These are phyloP conservation scores for Neodiprion virginianus DNA, from an alignment of 1,140 invertebrate genomes.

Conservation along the genomic window DNA sequence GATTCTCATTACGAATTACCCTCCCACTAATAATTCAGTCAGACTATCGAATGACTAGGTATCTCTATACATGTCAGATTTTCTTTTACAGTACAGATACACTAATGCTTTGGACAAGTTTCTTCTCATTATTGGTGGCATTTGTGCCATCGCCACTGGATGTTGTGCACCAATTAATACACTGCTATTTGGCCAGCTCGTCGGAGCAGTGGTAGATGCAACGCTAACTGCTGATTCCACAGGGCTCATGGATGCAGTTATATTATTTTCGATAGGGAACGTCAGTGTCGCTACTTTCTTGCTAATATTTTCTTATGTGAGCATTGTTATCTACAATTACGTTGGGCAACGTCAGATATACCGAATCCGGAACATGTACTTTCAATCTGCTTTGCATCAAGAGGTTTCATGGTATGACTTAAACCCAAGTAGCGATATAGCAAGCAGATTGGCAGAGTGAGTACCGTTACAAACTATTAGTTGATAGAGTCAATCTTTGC, in stretches of 20 bases:
- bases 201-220: constrained; percentile 60
- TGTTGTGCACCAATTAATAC: constrained; percentile 71
- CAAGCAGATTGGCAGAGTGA: constrained; percentile 84
- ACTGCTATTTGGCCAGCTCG: constrained; percentile 71
- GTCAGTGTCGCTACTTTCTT: constrained; percentile 65
- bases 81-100: constrained; percentile 66
- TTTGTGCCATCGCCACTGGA: constrained; percentile 67
- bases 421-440: constrained; percentile 82
- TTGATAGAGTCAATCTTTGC: not conserved
- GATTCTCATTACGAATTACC: too few species aligned
- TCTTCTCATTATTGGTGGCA: constrained; percentile 66
- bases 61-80: too few species aligned
- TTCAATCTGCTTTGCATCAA: constrained; percentile 70
- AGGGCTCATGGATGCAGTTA: constrained; percentile 56
- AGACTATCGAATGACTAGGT: too few species aligned
- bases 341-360: constrained; percentile 70
- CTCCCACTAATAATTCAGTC: too few species aligned
- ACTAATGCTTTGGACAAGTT: constrained; percentile 65
- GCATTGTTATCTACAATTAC: constrained; percentile 71
- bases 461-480: constrained; percentile 35
- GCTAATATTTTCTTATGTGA: constrained; percentile 68
- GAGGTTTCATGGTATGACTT: constrained; percentile 87
- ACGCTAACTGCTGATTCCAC: constrained; percentile 15
- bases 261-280: constrained; percentile 66
- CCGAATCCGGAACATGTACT: constrained; percentile 67